Evolutionary conservation across 2,888 invertebrate species (phyloP), one percentile per base, ranked within the genome.

Genomic region (Parnassius orleans): DNA sequence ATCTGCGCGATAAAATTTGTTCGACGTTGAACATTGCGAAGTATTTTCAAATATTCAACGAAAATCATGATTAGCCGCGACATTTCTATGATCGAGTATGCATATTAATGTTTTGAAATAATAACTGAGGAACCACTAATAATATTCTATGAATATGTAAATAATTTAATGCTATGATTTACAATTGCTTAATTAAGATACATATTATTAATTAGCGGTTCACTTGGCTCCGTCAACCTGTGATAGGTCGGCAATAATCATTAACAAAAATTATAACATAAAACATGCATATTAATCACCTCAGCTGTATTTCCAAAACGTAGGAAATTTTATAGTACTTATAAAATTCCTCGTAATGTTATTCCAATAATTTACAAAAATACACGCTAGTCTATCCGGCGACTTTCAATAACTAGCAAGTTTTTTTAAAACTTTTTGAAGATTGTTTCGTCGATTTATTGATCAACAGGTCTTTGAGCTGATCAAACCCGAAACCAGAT

Each of bases 101-200:
- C 57, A 64, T 64, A 64, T 60, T 57, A 64, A 64, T 60, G 63
- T 53, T 57, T 47, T 60, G 48, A 52, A 64, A 59, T 63, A 64
- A 60, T 64, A 64, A 57, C 53, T 60, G 53, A 42, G 53, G 60
- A 64, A 64, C 60, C 53, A 10, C 53, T 64, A 60, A 60, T 64
- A 64, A 60, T 64, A 60, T 60, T 51, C 63, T 50, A 64, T 64
- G 63, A 64, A 69, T 69, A 70, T 70, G 67, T 68, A 64, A 72
- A 70, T 70, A 66, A 62, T 65, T 63, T 60, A 65, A 67, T 65
- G 65, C 55, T 62, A 65, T 64, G 65, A 66, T 66, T 68, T 66
- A 60, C 61, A 65, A 68, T 63, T 64, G 59, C 66, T 67, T 70
- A 69, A 72, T 72, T 68, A 66, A 66, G 68, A 68, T 63, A 67